Conservation (phyloP, 2,888 invertebrate genomes). For the Eilema griseolum region DNA sequence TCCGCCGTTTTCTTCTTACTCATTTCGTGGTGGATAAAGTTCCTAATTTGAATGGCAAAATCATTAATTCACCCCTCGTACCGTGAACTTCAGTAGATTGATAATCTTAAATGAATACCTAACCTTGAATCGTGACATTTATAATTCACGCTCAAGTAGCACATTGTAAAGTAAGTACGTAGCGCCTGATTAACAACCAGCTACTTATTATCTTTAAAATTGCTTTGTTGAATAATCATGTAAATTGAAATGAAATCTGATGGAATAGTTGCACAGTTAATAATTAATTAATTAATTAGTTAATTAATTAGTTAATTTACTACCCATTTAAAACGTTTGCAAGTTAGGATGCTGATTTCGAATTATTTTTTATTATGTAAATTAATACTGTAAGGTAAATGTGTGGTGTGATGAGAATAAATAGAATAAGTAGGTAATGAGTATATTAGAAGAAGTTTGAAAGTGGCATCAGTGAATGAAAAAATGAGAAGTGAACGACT, state of each 20-base stretch:
- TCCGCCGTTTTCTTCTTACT: neutral
- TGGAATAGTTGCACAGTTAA: too few species aligned
- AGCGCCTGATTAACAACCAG: neutral
- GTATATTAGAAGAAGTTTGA: too few species aligned
- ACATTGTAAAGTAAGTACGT: neutral
- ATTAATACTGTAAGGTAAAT: too few species aligned
- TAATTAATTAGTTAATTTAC: too few species aligned
- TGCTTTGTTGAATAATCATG: neutral
- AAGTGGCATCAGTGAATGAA: too few species aligned
- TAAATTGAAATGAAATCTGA: neutral
- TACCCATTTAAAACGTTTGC: too few species aligned
- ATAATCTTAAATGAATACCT: slow-evolving; percentile 1
- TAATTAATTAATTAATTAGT: too few species aligned
- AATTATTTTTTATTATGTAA: too few species aligned
- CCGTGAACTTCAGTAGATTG: slow-evolving; percentile 4
- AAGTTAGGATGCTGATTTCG: too few species aligned
- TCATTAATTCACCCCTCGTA: neutral
- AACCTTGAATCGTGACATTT: neutral
- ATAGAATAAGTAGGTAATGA: too few species aligned
- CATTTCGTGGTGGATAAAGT: neutral
- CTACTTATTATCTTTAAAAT: neutral
- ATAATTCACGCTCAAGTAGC: neutral
- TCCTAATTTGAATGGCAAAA: neutral
- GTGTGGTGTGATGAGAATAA: too few species aligned
- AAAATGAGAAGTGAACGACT: too few species aligned